A percentile compares a stretch with the other conserved stretches of the same genome.
Conservation (phyloP, 2,797 vertebrate species). For the Poliocrania exsul region DNA sequence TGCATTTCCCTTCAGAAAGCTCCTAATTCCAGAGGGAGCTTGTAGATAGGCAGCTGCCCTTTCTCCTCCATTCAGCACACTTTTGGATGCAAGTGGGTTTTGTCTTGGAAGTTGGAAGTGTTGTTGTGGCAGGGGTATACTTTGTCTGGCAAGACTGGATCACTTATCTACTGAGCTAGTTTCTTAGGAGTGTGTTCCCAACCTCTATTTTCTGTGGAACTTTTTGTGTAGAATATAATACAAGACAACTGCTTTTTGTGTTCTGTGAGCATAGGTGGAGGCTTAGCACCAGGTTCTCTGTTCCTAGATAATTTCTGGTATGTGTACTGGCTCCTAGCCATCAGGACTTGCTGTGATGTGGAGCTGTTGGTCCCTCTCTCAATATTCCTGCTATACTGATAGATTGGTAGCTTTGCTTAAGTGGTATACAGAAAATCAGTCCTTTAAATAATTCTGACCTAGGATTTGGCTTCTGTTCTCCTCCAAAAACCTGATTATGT, state of each 20-base stretch:
- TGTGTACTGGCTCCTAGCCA: not conserved
- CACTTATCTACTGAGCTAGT: not conserved
- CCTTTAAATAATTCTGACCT: not conserved
- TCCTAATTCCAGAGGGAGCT: rapidly evolving
- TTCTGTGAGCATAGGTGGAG: not conserved
- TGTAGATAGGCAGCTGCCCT: not conserved
- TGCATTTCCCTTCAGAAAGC: not conserved
- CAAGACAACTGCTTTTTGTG: not conserved
- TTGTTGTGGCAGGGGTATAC: rapidly evolving
- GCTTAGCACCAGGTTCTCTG: not conserved
- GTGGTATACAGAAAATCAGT: not conserved
- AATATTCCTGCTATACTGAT: not conserved
- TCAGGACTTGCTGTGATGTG: not conserved
- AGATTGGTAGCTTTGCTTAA: not conserved
- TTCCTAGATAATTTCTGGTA: not conserved
- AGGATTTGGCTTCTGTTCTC: not conserved
- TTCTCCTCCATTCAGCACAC: not conserved
- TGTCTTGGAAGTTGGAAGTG: not conserved
- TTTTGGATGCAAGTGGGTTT: not conserved
- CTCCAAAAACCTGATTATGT: not conserved
- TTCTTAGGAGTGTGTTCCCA: not conserved
- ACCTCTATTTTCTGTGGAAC: not conserved
- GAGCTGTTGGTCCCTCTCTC: not conserved
- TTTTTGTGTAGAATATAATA: not conserved
- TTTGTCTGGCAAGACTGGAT: not conserved